Evolutionary conservation across 2,113 vertebrate species (phyloP).

Genomic region (Petromus typicus): DNA sequence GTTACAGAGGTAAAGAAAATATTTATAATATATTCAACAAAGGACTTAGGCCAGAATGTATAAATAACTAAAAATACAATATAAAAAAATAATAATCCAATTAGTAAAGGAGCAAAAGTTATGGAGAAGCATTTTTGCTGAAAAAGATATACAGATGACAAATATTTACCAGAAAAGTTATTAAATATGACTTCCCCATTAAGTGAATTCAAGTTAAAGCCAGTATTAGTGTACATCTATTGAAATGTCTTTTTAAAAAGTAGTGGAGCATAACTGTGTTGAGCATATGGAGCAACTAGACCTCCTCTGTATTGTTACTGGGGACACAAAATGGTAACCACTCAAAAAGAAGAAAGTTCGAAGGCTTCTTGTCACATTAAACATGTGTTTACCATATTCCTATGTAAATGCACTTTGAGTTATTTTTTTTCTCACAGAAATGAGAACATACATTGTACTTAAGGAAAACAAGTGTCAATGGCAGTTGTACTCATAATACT

Average conservation of each 20-base stretch:
- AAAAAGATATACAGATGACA: not conserved
- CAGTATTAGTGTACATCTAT: not conserved
- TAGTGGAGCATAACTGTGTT: not conserved
- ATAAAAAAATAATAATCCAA: not conserved
- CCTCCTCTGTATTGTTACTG: not conserved
- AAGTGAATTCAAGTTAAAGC: not conserved
- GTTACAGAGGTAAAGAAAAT: not conserved
- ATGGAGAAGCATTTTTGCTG: not conserved
- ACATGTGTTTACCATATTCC: not conserved
- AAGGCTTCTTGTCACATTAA: not conserved
- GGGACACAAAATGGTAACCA: not conserved
- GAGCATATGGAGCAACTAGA: not conserved
- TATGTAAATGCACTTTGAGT: not conserved
- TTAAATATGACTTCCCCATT: not conserved
- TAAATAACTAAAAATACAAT: slow-evolving; percentile 8
- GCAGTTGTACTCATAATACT: not conserved
- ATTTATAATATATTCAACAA: not conserved
- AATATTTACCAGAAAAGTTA: not conserved
- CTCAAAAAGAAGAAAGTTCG: not conserved
- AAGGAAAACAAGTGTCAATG: not conserved
- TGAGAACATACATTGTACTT: not conserved
- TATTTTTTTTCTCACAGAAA: slow-evolving; percentile 31
- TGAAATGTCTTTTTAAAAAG: slow-evolving; percentile 6
- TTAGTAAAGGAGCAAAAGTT: slow-evolving; percentile 24
- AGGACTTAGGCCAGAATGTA: not conserved